These are phyloP conservation scores for Leucopsar rothschildi DNA, from an alignment of 2,113 vertebrate species.

Conservation along the genomic window DNA sequence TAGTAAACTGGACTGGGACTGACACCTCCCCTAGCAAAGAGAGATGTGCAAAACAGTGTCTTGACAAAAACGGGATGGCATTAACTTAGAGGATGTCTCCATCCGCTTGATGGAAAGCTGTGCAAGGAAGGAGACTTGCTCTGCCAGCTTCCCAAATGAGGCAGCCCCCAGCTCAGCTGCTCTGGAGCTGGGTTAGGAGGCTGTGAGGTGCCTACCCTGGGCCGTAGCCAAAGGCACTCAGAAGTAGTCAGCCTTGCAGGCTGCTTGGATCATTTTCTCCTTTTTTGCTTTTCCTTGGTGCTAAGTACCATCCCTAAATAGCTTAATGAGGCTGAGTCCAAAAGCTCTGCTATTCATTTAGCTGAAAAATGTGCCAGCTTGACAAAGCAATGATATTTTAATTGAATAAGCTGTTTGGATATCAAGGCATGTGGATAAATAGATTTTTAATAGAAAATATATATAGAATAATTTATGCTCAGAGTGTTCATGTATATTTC, in stretches of 20 bases:
- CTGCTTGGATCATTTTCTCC: neutral
- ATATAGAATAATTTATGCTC: neutral
- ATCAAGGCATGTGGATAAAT: neutral
- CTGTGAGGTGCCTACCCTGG: neutral
- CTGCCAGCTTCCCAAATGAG: fast-evolving
- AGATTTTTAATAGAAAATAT: neutral
- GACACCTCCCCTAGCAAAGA: neutral
- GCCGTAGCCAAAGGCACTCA: neutral
- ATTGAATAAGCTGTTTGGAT: neutral
- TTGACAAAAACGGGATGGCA: neutral
- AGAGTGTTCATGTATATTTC: neutral
- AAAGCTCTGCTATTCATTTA: neutral
- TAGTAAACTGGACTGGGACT: neutral
- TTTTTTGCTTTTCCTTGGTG: neutral
- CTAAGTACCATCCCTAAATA: neutral
- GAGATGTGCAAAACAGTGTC: neutral
- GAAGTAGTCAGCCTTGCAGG: neutral
- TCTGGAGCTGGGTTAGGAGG: neutral
- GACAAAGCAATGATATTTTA: neutral
- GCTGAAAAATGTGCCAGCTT: neutral
- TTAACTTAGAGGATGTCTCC: neutral
- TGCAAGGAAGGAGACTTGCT: neutral
- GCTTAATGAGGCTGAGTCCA: neutral
- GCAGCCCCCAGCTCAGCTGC: neutral
- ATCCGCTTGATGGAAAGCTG: neutral